These are phyloP conservation scores for Lithobius niger DNA, from an alignment of 1,140 invertebrate genomes.

Conservation along the genomic window DNA sequence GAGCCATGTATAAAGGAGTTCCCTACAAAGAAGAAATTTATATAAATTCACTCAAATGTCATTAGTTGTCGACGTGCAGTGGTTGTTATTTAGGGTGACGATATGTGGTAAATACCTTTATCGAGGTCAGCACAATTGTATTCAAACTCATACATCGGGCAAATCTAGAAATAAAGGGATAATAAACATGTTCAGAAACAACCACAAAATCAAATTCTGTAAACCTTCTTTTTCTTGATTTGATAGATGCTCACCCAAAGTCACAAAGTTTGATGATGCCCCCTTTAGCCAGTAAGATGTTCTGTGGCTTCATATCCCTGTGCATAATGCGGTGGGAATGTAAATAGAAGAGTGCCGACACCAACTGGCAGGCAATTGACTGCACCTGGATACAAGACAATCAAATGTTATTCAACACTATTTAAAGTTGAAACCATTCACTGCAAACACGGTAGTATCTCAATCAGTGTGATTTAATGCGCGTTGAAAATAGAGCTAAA, in stretches of 20 bases:
- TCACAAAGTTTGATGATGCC: conserved; percentile 72
- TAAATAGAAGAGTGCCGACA: conserved; percentile 87
- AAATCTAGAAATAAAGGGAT: conserved; percentile 33
- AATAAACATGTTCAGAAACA: not conserved
- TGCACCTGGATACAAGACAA: conserved; percentile 38
- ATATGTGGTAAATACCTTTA: too few relatives aligned
- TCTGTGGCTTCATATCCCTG: conserved; percentile 90
- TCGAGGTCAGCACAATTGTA: conserved; percentile 1
- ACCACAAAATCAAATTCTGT: not conserved
- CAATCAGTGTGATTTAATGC: too few relatives aligned
- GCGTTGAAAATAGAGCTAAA: too few relatives aligned
- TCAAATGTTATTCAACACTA: too few relatives aligned
- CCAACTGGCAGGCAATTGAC: conserved; percentile 69
- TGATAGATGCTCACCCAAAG: conserved; percentile 50
- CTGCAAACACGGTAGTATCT: too few relatives aligned
- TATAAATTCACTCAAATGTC: not conserved
- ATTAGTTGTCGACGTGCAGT: too few relatives aligned
- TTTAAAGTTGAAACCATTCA: too few relatives aligned
- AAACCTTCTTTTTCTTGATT: not conserved
- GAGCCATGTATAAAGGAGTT: conserved; percentile 90
- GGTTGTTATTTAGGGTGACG: too few relatives aligned
- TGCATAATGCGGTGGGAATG: conserved; percentile 83
- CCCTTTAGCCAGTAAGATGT: conserved; percentile 61
- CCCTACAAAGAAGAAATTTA: conserved; percentile 50
- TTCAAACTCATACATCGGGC: conserved; percentile 68